Conservation (phyloP, 2,797 vertebrate species). For the Centroberyx gerrardi region DNA sequence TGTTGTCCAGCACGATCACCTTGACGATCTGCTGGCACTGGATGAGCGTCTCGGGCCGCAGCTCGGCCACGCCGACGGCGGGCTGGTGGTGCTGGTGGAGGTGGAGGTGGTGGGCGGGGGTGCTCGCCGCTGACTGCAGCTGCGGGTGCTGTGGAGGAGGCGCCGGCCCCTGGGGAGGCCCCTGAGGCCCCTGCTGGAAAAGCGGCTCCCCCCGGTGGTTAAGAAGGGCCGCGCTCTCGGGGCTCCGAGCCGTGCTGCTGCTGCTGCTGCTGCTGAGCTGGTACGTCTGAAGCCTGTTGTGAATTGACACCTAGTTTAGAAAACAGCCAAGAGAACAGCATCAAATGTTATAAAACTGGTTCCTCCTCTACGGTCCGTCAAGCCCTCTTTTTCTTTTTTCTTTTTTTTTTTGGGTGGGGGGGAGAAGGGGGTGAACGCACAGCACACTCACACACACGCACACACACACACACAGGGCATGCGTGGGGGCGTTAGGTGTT, state of each 20-base stretch:
- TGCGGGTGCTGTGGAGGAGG: constrained; percentile 78
- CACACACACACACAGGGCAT: constrained; percentile 81
- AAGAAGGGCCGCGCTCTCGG: constrained; percentile 91
- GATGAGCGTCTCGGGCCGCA: constrained; percentile 93
- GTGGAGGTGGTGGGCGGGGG: constrained; percentile 77
- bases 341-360: constrained; percentile 98
- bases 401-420: constrained; percentile 58
- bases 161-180: constrained; percentile 81
- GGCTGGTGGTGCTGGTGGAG: constrained; percentile 75
- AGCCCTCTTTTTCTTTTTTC: constrained; percentile 76
- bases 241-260: constrained; percentile 86
- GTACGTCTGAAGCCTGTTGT: constrained; percentile 99
- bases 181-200: constrained; percentile 80
- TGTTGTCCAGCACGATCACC: constrained; percentile 97
- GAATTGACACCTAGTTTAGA: constrained; percentile 99
- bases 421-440: constrained; percentile 66
- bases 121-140: constrained; percentile 78
- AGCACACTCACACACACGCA: constrained; percentile 74
- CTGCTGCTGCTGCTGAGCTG: constrained; percentile 90
- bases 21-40: constrained; percentile 99
- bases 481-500: constrained; percentile 75
- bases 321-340: constrained; percentile 99
- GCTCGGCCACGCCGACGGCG: constrained; percentile 84
- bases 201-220: constrained; percentile 86
- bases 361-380: constrained; percentile 87